A percentile compares a stretch with the other conserved stretches of the same genome.
Evolutionary conservation across 2,797 vertebrate species (phyloP).

Genomic region (Chloroceryle inda): DNA sequence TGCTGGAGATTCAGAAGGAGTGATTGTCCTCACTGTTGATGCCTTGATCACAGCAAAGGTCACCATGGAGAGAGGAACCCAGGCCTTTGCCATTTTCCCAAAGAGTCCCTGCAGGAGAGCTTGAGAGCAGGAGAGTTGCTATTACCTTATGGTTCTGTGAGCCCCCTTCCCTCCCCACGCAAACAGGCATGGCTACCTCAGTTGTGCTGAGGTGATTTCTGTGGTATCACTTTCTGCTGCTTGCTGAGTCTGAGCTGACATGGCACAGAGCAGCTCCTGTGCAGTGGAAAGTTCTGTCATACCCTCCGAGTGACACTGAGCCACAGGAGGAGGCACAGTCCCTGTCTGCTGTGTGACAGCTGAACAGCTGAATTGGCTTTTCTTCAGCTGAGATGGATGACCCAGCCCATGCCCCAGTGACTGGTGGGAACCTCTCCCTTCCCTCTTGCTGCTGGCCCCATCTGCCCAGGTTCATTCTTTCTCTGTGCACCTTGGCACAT

Average conservation of each 20-base stretch:
- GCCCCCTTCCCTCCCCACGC: not conserved
- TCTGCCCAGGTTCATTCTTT: not conserved
- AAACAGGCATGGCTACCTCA: fast-evolving
- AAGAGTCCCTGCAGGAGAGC: not conserved
- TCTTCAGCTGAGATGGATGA: not conserved
- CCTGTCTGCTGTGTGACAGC: not conserved
- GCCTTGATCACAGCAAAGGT: not conserved
- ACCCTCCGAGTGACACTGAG: not conserved
- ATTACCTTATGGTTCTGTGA: not conserved
- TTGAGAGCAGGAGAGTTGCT: not conserved
- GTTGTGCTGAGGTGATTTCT: not conserved
- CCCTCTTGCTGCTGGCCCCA: not conserved
- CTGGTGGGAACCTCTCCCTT: not conserved
- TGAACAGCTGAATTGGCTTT: not conserved
- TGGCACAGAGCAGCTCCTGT: not conserved
- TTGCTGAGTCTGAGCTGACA: not conserved
- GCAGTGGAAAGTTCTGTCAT: not conserved
- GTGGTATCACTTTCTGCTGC: not conserved
- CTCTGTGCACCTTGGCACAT: not conserved
- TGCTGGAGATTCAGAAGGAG: not conserved
- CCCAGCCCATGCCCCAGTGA: not conserved
- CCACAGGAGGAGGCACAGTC: not conserved
- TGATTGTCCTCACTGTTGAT: not conserved
- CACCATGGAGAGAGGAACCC: not conserved
- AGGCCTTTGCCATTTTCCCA: not conserved